Conservation (phyloP, 2,888 invertebrate genomes). For the Noctua janthina region DNA sequence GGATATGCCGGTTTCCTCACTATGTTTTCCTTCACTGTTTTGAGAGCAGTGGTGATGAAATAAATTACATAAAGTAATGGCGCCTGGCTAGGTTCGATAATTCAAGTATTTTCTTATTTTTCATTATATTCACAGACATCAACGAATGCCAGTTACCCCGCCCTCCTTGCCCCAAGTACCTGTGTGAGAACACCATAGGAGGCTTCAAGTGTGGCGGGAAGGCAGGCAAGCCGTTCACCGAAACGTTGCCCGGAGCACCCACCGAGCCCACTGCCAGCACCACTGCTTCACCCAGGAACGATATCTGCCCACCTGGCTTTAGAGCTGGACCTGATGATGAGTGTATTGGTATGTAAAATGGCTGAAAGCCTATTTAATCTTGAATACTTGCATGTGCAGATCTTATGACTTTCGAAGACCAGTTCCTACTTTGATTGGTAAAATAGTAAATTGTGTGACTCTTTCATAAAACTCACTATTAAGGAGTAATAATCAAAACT, state of each 20-base stretch:
- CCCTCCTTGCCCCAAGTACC: slow-evolving; percentile 87
- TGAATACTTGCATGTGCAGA: too few relatives aligned
- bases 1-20: too few relatives aligned
- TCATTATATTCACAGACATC: slow-evolving; percentile 91
- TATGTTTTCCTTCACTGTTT: too few relatives aligned
- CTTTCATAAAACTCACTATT: too few relatives aligned
- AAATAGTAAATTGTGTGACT: too few relatives aligned
- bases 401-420: too few relatives aligned
- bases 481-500: too few relatives aligned
- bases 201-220: slow-evolving; percentile 87
- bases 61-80: too few relatives aligned
- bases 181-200: slow-evolving; percentile 88
- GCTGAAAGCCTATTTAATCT: neutral
- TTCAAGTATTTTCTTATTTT: neutral
- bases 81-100: neutral
- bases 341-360: slow-evolving; percentile 85
- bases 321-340: slow-evolving; percentile 87
- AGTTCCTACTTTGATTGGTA: too few relatives aligned
- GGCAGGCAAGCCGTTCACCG: slow-evolving; percentile 82
- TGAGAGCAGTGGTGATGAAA: too few relatives aligned
- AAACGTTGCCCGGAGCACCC: slow-evolving; percentile 73
- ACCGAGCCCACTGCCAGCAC: slow-evolving; percentile 68
- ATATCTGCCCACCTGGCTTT: slow-evolving; percentile 90
- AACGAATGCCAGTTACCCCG: slow-evolving; percentile 94
- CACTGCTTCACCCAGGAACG: slow-evolving; percentile 74